A percentile compares a stretch with the other conserved stretches of the same genome.
phyloP scores from a whole-genome alignment of 2,888 invertebrate species.

The Antheraea yamamai region DNA sequence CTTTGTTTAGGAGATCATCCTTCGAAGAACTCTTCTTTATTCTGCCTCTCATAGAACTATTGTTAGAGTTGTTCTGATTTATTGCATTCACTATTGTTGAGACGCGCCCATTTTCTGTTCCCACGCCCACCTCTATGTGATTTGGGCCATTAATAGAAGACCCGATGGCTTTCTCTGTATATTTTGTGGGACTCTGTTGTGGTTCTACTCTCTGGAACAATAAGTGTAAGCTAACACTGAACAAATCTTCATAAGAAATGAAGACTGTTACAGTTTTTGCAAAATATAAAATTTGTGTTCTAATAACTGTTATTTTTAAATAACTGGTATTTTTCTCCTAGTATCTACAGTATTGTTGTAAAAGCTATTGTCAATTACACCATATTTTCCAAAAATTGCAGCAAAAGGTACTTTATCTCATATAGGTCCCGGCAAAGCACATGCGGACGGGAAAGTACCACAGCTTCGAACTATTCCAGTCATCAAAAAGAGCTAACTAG shows the following conservation, averaged over 20 bases:
- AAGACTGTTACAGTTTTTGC: not conserved
- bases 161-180: slow-evolving; percentile 68
- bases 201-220: slow-evolving; percentile 71
- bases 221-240: not conserved
- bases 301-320: no score
- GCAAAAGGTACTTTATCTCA: no score
- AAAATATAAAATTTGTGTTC: not conserved
- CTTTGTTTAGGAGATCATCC: slow-evolving; percentile 68
- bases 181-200: slow-evolving; percentile 73
- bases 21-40: slow-evolving; percentile 75
- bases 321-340: no score
- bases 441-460: no score
- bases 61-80: slow-evolving; percentile 55
- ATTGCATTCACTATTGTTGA: slow-evolving; percentile 74
- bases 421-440: no score
- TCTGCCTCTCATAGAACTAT: slow-evolving; percentile 62
- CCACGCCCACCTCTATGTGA: slow-evolving; percentile 44
- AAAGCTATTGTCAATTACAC: no score
- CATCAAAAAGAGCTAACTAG: no score
- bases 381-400: no score
- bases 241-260: not conserved
- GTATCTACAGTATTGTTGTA: no score
- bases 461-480: no score
- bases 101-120: slow-evolving; percentile 68
- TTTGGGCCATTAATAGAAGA: slow-evolving; percentile 46